Evolutionary conservation across 2,888 invertebrate genomes (phyloP).

Genomic region (Limnephilus lunatus): DNA sequence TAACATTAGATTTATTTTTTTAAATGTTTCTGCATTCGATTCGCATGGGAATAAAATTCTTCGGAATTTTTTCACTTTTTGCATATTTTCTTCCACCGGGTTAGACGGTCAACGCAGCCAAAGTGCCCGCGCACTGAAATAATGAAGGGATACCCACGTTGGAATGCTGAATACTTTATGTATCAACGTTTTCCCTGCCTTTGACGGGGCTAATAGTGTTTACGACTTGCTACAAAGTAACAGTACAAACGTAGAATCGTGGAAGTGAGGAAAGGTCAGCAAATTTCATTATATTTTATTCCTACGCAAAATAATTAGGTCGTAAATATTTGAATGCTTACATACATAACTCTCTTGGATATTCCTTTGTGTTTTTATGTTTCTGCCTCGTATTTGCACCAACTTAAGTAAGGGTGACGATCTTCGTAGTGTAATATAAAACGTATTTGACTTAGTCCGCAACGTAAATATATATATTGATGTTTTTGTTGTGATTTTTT

Average conservation of each 20-base stretch:
- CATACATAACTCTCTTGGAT: not conserved
- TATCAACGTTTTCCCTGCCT: constrained; percentile 52
- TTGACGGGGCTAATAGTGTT: constrained; percentile 57
- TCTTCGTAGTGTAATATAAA: no score
- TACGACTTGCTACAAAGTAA: not conserved
- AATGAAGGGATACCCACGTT: not conserved
- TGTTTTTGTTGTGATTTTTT: no score
- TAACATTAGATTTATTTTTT: not conserved
- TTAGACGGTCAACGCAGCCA: constrained; percentile 12
- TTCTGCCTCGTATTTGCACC: not conserved
- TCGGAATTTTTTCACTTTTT: not conserved
- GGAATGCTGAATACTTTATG: constrained; percentile 34
- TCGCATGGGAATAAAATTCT: no score
- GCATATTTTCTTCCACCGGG: not conserved
- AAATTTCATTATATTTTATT: not conserved
- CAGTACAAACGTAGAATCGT: not conserved
- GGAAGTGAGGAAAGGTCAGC: constrained; percentile 31
- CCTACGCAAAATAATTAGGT: not conserved
- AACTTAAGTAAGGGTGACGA: no score
- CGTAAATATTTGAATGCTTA: not conserved
- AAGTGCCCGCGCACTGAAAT: constrained; percentile 7
- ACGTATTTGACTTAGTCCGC: no score
- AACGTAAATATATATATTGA: no score
- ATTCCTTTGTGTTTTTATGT: not conserved
- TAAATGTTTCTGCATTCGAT: not conserved